Conservation (phyloP, 1,140 invertebrate species). For the Galendromus occidentalis region DNA sequence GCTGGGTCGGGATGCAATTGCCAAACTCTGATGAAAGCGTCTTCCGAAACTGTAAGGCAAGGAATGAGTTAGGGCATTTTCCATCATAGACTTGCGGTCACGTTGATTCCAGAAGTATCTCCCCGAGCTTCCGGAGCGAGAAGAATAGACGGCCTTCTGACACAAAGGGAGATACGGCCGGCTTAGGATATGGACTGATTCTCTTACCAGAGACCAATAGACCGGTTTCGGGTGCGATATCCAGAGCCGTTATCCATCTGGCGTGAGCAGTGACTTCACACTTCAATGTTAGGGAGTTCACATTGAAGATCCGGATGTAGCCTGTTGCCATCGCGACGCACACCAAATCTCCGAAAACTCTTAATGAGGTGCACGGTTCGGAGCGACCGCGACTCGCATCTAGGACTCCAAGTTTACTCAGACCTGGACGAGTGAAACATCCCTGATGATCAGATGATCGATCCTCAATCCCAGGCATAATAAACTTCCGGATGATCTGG, state of each 20-base stretch:
- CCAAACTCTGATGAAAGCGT: conserved; percentile 31
- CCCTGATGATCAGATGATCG: too few species aligned
- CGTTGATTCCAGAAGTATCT: too few species aligned
- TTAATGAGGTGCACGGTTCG: neutral
- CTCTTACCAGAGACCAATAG: conserved; percentile 24
- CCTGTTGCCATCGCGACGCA: conserved; percentile 6
- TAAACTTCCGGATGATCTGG: too few species aligned
- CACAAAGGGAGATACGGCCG: too few species aligned
- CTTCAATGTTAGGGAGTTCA: neutral
- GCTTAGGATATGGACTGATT: neutral
- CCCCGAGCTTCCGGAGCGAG: too few species aligned
- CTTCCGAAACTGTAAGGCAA: conserved; percentile 25
- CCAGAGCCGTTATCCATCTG: conserved; percentile 29
- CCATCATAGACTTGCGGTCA: too few species aligned
- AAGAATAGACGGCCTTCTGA: too few species aligned
- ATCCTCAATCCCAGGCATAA: too few species aligned
- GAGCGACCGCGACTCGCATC: neutral
- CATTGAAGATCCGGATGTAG: neutral
- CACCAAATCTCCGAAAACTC: neutral
- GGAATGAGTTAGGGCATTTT: neutral
- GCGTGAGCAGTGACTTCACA: conserved; percentile 31
- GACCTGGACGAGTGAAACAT: neutral
- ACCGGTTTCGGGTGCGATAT: conserved; percentile 28
- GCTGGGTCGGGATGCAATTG: conserved; percentile 20
- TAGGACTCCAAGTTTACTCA: neutral